Conservation (phyloP, 2,888 invertebrate genomes). For the Platycheirus rosarum region DNA sequence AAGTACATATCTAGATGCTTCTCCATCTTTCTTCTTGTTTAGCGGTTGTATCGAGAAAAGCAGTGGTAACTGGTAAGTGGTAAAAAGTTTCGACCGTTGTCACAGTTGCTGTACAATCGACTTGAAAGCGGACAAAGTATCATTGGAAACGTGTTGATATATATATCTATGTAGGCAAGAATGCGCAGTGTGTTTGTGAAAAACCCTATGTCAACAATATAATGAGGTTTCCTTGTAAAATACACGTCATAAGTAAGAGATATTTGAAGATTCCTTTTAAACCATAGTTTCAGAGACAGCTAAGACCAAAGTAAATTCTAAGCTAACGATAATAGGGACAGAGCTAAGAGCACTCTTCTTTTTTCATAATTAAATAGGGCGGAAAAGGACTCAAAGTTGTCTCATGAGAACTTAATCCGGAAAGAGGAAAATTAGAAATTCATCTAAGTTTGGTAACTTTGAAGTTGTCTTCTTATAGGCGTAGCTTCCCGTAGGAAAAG, state of each 20-base stretch:
- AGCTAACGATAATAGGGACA: neutral
- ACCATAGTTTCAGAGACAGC: neutral
- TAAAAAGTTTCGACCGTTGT: slow-evolving; percentile 22
- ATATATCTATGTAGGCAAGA: neutral
- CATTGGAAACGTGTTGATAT: neutral
- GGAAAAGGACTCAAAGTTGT: slow-evolving; percentile 39
- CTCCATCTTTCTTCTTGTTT: slow-evolving; percentile 20
- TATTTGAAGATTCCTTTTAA: slow-evolving; percentile 18
- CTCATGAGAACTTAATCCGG: slow-evolving; percentile 18
- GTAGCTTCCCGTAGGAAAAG: slow-evolving; percentile 37
- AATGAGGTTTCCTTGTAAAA: slow-evolving; percentile 59
- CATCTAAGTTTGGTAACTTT: slow-evolving; percentile 66
- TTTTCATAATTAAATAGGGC: slow-evolving; percentile 61
- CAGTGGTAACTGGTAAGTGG: no score
- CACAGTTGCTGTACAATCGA: slow-evolving; percentile 34
- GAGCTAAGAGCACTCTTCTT: slow-evolving; percentile 9
- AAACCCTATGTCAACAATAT: slow-evolving; percentile 56
- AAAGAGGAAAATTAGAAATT: slow-evolving; percentile 48
- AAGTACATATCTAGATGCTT: no score
- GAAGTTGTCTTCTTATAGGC: slow-evolving; percentile 46
- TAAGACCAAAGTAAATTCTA: neutral
- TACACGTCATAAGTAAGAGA: slow-evolving; percentile 44
- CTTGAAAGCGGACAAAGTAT: slow-evolving; percentile 36
- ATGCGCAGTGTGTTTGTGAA: neutral
- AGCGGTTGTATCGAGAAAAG: slow-evolving; percentile 32